Base-by-base conservation (phyloP, 2,888 invertebrate genomes). In the Tanaodytes sp. region DNA sequence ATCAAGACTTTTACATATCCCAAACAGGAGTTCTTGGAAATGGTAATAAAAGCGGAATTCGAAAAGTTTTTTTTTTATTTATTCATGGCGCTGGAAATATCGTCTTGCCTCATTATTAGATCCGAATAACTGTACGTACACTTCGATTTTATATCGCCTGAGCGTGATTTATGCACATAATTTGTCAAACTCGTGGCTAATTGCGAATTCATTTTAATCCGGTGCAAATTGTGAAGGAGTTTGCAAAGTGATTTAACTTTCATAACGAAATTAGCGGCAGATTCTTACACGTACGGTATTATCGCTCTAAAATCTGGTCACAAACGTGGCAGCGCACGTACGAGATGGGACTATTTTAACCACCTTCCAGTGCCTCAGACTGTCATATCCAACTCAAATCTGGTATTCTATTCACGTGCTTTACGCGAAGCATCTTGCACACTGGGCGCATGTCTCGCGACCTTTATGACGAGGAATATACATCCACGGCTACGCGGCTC, bases 281-380 rank as follows among this genome's bases (percentile, higher is more conserved):
- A 48, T 68, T 58, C 54, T 64, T 64, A 54, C 52, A 52, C 61
- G 62, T 71, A 59, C 58, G 31, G 59, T 67, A 55, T 70, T 62
- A 73, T 74, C 68, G 71, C 71, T 75, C 72, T 51, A 71, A 74
- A 77, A 78, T 77, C 75, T 78, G 73, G 77, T 76, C 76, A 73
- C 72, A 75, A 72, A 72, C 65, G 73, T 74, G 71, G 67, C 64
- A 61, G 73, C 68, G 72, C 65, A 71, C 66, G 71, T 59, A 72
- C 73, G 72, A 74, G 71, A 76, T 74, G 71, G 73, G 71, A 74
- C 70, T 73, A 75, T 75, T 74, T 77, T 75, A 77, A 73, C 72
- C 75, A 74, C 64, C 72, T 54, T 59, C 72, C 66, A 46, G 46
- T 45, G 65, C 33, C 49, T 33, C 64, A 51, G 61, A 65, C 73